Percentiles rank a stretch among this genome's conserved stretches.
Conservation (phyloP, 2,113 vertebrate genomes). For the Laticauda colubrina region DNA sequence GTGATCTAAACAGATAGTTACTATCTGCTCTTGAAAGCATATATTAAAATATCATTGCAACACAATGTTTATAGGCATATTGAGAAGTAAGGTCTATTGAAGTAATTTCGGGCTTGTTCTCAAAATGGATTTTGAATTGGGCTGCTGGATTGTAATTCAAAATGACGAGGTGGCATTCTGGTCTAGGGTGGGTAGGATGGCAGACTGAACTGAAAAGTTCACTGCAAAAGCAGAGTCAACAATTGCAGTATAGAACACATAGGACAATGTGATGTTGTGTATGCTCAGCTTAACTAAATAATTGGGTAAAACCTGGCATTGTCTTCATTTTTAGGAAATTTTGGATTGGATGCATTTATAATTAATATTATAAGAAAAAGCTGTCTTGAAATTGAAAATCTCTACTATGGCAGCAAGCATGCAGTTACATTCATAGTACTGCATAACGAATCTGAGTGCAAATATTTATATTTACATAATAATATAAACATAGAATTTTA, state of each 20-base stretch:
- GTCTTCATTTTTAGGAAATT: neutral
- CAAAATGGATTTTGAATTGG: neutral
- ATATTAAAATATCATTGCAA: neutral
- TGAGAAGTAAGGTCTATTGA: neutral
- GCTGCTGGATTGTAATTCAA: neutral
- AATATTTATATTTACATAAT: slow-evolving; percentile 15
- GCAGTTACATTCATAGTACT: neutral
- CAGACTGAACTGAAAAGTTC: neutral
- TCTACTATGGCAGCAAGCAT: neutral
- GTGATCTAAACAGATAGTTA: slow-evolving; percentile 3
- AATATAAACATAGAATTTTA: neutral
- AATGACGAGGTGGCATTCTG: neutral
- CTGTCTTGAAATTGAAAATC: neutral
- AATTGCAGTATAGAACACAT: neutral
- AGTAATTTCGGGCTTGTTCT: neutral
- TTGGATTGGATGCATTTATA: neutral
- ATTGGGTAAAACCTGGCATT: neutral
- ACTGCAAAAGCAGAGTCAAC: neutral
- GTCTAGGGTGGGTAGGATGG: neutral
- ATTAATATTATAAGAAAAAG: neutral
- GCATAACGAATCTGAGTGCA: slow-evolving; percentile 4
- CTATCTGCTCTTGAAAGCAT: neutral
- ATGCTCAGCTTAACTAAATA: neutral
- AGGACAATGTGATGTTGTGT: neutral
- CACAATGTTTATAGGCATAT: neutral